phyloP scores from a whole-genome alignment of 2,113 vertebrate genomes.

The Nothoprocta perdicaria region DNA sequence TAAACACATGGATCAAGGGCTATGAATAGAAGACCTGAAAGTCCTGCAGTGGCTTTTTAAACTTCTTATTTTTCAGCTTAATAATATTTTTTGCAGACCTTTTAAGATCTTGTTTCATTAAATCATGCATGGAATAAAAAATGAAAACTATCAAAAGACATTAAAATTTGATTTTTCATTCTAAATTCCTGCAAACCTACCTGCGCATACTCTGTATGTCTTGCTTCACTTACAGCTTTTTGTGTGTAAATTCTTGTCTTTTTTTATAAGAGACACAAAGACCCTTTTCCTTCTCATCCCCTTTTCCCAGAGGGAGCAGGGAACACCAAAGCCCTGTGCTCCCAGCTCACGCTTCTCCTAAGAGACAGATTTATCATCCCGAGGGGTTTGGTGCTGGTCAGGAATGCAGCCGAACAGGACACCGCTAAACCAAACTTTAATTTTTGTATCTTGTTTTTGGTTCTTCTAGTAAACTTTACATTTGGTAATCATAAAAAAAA shows the following conservation, averaged over 20 bases:
- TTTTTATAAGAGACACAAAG: neutral
- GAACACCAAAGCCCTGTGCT: rapidly evolving
- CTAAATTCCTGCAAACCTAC: neutral
- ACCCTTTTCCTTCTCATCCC: neutral
- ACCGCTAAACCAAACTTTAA: rapidly evolving
- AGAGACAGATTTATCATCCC: neutral
- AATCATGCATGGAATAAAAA: slow-evolving; percentile 17
- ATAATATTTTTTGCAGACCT: slow-evolving; percentile 17
- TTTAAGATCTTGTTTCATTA: slow-evolving; percentile 46
- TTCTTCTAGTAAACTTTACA: neutral
- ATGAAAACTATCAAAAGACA: neutral
- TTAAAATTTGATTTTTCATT: slow-evolving; percentile 4
- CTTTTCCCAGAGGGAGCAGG: neutral
- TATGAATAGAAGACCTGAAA: slow-evolving; percentile 31
- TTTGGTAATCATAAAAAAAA: slow-evolving; percentile 2
- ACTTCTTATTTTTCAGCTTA: slow-evolving; percentile 59
- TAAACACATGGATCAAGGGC: slow-evolving; percentile 15
- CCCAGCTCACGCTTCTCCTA: neutral
- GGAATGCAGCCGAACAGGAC: neutral
- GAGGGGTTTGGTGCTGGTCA: neutral
- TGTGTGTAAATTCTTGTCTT: neutral
- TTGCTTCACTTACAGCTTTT: neutral
- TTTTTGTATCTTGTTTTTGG: neutral
- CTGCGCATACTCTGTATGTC: neutral
- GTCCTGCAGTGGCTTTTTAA: slow-evolving; percentile 45